Conservation (phyloP, 2,888 invertebrate species). For the Dendrolimus pini region DNA sequence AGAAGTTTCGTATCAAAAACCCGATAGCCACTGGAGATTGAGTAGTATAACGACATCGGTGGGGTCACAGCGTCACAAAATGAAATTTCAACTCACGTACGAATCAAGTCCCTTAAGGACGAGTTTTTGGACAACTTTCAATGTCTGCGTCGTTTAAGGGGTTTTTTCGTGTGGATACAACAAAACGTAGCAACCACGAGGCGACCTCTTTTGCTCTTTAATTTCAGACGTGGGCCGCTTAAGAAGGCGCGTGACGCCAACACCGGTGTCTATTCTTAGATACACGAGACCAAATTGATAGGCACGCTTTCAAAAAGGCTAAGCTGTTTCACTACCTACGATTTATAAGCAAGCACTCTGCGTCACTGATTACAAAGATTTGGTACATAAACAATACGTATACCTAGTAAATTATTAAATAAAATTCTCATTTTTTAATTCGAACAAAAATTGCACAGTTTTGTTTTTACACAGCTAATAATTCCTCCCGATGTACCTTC, state of each 20-base stretch:
- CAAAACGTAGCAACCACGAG: constrained; percentile 16
- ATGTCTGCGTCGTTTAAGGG: constrained; percentile 38
- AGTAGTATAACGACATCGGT: constrained; percentile 45
- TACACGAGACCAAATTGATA: not conserved
- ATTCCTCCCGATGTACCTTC: no score
- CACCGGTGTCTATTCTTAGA: constrained; percentile 22
- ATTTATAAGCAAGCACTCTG: no score
- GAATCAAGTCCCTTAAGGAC: constrained; percentile 51
- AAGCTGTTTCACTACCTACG: no score
- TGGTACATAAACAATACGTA: no score
- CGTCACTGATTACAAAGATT: no score
- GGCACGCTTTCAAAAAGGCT: no score
- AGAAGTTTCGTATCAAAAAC: constrained; percentile 33
- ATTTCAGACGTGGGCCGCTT: constrained; percentile 56
- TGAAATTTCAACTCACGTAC: constrained; percentile 53
- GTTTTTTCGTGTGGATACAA: constrained; percentile 24
- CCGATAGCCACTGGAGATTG: constrained; percentile 40
- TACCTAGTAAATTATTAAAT: no score
- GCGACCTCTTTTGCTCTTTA: constrained; percentile 46
- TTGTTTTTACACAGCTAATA: no score
- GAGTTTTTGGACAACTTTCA: constrained; percentile 52
- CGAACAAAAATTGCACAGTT: no score
- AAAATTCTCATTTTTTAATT: no score
- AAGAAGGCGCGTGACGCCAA: constrained; percentile 34
- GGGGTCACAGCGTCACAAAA: constrained; percentile 39